Evolutionary conservation across 2,113 vertebrate genomes (phyloP), one percentile per base, ranked within the genome.

Genomic region (Indri indri): DNA sequence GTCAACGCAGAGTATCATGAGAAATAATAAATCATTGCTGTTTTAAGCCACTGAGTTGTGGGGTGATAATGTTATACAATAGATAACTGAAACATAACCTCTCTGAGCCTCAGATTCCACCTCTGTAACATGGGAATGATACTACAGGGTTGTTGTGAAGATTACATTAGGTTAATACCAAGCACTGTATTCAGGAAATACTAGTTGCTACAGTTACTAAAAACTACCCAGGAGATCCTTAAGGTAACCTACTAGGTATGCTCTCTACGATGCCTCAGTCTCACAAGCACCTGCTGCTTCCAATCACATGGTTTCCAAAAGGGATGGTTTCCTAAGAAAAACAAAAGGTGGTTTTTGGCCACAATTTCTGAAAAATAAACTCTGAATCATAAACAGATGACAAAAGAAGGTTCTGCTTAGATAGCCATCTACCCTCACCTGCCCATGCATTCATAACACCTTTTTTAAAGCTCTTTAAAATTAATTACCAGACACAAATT

Each of bases 341-440:
- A 94, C 34, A 45, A 82, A 93, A 88, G 71, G 2, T 25, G 11
- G 30, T 79, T 57, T 12, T 61, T 20, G 52, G 37, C 68, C 77
- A 88, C 7, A 77, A 80, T 66, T 73, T 84, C 73, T 96, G 50
- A 92, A 90, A 91, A 88, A 76, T 80, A 25, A 97, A 93, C 45
- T 86, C 12, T 87, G 22, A 86, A 63, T 50, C 42, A 87, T 34
- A 95, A 83, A 82, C 0, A 93, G 68, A 45, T 34, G 57, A 71
- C 25, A 57, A 88, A 83, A 86, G 37, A 82, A 73, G 57, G 40
- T 77, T 96, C 89, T 95, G 32, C 80, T 92, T 86, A 66, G 66
- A 86, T 37, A 94, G 68, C 54, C 32, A 96, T 59, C 59, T 95
- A 57, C 37, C 22, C n/a, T 8, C 27, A 73, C 20, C 14, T 61